Base-by-base conservation (phyloP, 1,140 invertebrate genomes). In the Trichonephila clavata region DNA sequence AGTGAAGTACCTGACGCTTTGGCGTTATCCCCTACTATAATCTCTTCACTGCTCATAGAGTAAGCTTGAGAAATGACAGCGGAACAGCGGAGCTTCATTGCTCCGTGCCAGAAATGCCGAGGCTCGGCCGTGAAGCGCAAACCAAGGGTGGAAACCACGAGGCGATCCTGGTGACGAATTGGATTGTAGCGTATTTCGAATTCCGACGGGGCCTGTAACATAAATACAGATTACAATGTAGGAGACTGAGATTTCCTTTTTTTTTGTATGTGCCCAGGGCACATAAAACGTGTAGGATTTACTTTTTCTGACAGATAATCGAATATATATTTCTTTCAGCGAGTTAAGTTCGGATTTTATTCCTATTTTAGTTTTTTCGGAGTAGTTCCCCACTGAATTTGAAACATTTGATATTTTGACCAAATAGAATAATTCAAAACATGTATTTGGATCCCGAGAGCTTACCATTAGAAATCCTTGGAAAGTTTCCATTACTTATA, bases 31-130 rank as follows among this genome's bases (percentile, higher is more conserved):
- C 93, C 94, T 6, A 94, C 94, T 60, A 95, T 94, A 83, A 95
- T 95, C 88, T 95, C 94, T 83, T 95, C 94, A 91, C 94, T 95
- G 87, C 94, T 94, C 94, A 94, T 94, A 71, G 94, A 94, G 87
- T 94, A 95, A 86, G 94, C 94, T 59, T 95, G 94, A 81, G 94
- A 95, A 86, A 95, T 94, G 87, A 94, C 94, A 57, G 94, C 93
- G 13, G 94, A 94, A 61, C 94, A 95, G 6, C 94, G 93, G 20
- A 95, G 94, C 60, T 95, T 95, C 94, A 95, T 95, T 10, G 92
- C 86, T 27, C 94, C 94, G 39, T 93, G 94, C 57, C 57, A 86
- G 91, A 95, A 95, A 39, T 95, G 94, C 18, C 90, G 65, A 24
- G 92, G 91, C 27, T 93, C 88, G 21, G 94, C 94, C 32, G 84